Percentiles rank a stretch among this genome's conserved stretches.
Conservation (phyloP, 2,888 invertebrate species). For the Epirrita christyi region DNA sequence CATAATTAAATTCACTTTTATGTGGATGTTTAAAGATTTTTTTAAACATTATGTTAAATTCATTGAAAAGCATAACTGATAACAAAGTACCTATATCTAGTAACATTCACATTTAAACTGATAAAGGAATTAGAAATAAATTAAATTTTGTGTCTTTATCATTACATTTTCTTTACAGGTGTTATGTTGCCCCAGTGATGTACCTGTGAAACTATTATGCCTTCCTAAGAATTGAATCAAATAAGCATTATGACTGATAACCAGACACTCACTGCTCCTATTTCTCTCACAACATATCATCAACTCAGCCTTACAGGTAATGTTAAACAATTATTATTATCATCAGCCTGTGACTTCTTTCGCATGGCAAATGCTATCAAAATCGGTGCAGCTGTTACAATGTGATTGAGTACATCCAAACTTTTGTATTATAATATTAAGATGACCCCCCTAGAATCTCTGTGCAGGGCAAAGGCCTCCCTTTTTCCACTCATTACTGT, state of each 20-base stretch:
- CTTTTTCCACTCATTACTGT: too few species aligned
- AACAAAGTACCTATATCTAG: too few species aligned
- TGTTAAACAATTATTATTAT: background rate
- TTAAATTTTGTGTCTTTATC: background rate
- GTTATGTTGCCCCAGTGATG: slow-evolving; percentile 27
- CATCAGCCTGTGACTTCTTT: too few species aligned
- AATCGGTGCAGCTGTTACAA: too few species aligned
- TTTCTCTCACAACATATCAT: slow-evolving; percentile 77
- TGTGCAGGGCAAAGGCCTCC: too few species aligned
- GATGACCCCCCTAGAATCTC: too few species aligned
- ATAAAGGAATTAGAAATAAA: too few species aligned
- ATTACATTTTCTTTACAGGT: slow-evolving; percentile 32
- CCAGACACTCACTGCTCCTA: slow-evolving; percentile 71
- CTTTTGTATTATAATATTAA: too few species aligned
- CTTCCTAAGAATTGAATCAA: slow-evolving; percentile 52
- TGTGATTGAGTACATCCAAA: too few species aligned
- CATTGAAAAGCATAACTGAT: slow-evolving; percentile 2
- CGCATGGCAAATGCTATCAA: too few species aligned
- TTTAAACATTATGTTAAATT: background rate
- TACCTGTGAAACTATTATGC: slow-evolving; percentile 40
- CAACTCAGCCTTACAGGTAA: slow-evolving; percentile 79
- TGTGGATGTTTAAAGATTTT: background rate
- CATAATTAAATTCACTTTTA: background rate
- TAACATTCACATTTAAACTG: too few species aligned
- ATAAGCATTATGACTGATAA: slow-evolving; percentile 74